Evolutionary conservation across 2,888 invertebrate species (phyloP).

Genomic region (Hydrotaea diabolus): DNA sequence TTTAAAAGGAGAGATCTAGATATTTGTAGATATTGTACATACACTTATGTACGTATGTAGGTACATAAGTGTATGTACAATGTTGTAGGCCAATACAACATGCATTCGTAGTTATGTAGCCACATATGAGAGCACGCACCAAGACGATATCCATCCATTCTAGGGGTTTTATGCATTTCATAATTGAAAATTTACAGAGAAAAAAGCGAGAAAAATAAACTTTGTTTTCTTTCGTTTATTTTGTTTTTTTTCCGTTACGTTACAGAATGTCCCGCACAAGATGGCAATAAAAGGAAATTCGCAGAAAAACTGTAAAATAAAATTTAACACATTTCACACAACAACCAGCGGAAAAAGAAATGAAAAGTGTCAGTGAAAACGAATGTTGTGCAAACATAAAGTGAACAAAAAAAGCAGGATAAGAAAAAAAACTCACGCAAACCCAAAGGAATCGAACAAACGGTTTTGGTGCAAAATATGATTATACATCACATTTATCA

Average conservation of each 20-base stretch:
- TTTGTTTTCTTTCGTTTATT: slow-evolving; percentile 62
- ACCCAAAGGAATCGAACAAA: slow-evolving; percentile 20
- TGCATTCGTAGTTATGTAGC: not conserved
- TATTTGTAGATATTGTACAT: not conserved
- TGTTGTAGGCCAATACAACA: not conserved
- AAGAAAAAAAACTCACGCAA: not conserved
- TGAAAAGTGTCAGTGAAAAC: slow-evolving; percentile 51
- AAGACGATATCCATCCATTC: slow-evolving; percentile 3
- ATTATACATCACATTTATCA: slow-evolving; percentile 53
- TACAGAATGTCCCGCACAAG: slow-evolving; percentile 31
- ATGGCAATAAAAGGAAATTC: slow-evolving; percentile 17
- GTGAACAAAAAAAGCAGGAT: slow-evolving; percentile 24
- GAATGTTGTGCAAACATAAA: slow-evolving; percentile 36
- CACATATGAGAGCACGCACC: not conserved
- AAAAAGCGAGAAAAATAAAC: slow-evolving; percentile 31
- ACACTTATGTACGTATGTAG: not conserved
- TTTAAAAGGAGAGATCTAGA: no score
- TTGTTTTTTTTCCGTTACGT: slow-evolving; percentile 22
- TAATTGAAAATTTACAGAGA: slow-evolving; percentile 49
- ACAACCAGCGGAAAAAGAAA: slow-evolving; percentile 51
- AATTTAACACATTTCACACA: slow-evolving; percentile 48
- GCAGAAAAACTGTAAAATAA: slow-evolving; percentile 29
- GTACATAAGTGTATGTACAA: not conserved
- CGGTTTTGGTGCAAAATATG: slow-evolving; percentile 47
- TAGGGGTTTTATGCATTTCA: slow-evolving; percentile 36